These are phyloP conservation scores for Protobothrops flavoviridis DNA, from an alignment of 2,113 vertebrate genomes.

Conservation along the genomic window DNA sequence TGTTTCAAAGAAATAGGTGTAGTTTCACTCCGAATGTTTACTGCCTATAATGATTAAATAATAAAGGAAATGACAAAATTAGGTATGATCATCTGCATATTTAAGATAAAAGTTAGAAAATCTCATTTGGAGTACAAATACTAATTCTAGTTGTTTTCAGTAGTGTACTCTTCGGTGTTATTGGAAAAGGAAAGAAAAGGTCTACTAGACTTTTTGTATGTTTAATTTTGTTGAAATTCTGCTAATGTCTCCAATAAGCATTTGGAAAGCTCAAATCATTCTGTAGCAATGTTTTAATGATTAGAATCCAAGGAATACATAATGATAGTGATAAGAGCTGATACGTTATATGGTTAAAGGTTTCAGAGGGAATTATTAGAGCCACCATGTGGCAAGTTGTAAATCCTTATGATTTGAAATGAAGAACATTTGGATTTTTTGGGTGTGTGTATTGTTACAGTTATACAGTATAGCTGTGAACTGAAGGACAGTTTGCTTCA, in stretches of 20 bases:
- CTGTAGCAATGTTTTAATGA: neutral
- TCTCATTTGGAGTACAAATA: neutral
- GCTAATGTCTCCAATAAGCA: neutral
- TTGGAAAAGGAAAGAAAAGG: neutral
- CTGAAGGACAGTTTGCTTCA: constrained; percentile 46
- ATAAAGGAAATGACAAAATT: neutral
- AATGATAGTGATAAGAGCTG: neutral
- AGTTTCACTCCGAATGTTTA: neutral
- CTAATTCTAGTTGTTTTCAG: neutral
- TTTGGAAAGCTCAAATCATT: neutral
- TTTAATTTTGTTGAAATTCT: neutral
- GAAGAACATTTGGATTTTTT: constrained; percentile 39
- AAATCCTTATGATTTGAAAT: constrained; percentile 38
- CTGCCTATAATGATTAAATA: neutral
- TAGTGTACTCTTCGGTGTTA: neutral
- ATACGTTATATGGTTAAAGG: neutral
- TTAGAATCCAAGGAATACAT: neutral
- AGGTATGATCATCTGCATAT: neutral
- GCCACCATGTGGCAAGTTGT: neutral
- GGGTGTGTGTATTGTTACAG: constrained; percentile 23
- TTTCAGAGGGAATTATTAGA: neutral
- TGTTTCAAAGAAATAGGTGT: neutral
- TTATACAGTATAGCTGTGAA: constrained; percentile 24
- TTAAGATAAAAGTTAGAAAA: neutral
- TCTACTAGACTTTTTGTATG: neutral